Evolutionary conservation across 2,888 invertebrate genomes (phyloP).

Genomic region (Trimorus sp.): DNA sequence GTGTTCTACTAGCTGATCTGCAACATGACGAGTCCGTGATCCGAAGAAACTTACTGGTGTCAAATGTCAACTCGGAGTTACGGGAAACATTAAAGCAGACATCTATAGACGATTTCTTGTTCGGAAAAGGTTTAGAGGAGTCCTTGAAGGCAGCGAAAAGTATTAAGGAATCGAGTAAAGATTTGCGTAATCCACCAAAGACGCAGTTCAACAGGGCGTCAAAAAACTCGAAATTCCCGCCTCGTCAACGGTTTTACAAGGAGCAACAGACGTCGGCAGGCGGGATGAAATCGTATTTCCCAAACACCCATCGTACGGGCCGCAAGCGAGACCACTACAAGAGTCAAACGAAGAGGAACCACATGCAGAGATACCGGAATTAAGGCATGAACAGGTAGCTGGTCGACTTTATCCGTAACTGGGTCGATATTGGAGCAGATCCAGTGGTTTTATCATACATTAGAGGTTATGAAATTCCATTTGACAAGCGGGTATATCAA

Average conservation of each 20-base stretch:
- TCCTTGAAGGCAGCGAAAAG: constrained; percentile 35
- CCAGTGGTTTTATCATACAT: constrained; percentile 34
- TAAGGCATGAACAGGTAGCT: constrained; percentile 35
- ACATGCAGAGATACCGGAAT: not conserved
- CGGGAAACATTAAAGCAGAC: not conserved
- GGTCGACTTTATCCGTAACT: constrained; percentile 32
- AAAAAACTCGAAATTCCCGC: constrained; percentile 37
- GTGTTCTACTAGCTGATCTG: constrained; percentile 23
- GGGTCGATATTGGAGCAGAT: constrained; percentile 35
- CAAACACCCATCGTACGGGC: not conserved
- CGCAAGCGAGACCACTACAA: not conserved
- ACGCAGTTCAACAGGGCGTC: constrained; percentile 1
- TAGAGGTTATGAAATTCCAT: constrained; percentile 35
- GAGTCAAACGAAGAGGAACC: not conserved
- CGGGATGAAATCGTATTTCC: constrained; percentile 1
- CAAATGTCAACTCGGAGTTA: not conserved
- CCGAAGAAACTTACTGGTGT: constrained; percentile 13
- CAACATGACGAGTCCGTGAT: constrained; percentile 26
- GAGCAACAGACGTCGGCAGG: constrained; percentile 8
- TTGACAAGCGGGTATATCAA: not conserved
- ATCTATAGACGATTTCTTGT: constrained; percentile 40
- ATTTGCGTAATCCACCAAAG: not conserved
- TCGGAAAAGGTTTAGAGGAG: constrained; percentile 40
- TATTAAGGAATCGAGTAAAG: constrained; percentile 21
- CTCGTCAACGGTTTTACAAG: constrained; percentile 3